Percentiles rank a stretch among this genome's conserved stretches.
Conservation (phyloP, 2,797 vertebrate genomes). For the Onychomys torridus region DNA sequence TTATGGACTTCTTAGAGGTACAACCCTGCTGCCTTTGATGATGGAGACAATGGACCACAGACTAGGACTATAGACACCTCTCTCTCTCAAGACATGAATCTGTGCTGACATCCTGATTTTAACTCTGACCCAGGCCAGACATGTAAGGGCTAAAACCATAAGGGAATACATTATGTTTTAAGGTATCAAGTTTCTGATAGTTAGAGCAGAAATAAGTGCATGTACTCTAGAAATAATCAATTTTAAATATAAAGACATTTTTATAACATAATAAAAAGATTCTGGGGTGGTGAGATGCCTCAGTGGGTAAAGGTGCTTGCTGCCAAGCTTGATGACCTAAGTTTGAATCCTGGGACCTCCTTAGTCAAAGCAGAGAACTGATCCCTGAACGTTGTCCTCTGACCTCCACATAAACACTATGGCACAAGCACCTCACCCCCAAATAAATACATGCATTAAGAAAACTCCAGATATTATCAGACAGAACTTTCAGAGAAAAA, state of each 20-base stretch:
- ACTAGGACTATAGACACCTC: not conserved
- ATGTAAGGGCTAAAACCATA: not conserved
- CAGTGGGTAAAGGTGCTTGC: not conserved
- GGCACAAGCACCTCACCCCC: not conserved
- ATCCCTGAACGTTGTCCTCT: not conserved
- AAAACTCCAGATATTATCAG: not conserved
- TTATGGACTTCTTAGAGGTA: not conserved
- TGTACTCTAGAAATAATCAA: not conserved
- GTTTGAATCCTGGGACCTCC: not conserved
- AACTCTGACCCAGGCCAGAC: not conserved
- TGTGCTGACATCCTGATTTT: not conserved
- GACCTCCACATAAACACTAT: not conserved
- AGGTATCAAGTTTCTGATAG: not conserved
- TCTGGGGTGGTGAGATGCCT: not conserved
- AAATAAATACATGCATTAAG: not conserved
- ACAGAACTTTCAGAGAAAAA: constrained; percentile 48
- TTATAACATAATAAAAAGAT: not conserved
- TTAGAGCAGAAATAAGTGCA: not conserved
- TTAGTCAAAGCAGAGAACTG: not conserved
- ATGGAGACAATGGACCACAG: not conserved
- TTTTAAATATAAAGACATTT: not conserved
- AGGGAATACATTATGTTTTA: not conserved
- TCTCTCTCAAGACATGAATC: not conserved
- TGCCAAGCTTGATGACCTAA: not conserved
- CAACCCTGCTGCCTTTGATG: not conserved